Evolutionary conservation across 2,888 invertebrate genomes (phyloP).

Genomic region (Lobophora halterata): DNA sequence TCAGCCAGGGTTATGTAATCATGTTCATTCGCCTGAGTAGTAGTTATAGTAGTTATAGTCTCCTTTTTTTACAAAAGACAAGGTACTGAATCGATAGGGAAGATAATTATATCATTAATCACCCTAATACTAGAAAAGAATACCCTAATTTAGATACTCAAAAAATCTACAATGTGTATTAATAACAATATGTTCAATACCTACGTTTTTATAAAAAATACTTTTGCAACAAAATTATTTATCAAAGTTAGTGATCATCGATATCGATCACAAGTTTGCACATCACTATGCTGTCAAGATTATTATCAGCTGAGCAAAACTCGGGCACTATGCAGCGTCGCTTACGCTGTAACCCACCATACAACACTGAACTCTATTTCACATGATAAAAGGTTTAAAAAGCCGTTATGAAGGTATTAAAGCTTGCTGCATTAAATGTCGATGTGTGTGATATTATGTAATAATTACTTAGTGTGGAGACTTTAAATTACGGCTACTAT

Average conservation of each 20-base stretch:
- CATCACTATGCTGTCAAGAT: slow-evolving; percentile 18
- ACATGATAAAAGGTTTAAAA: slow-evolving; percentile 9
- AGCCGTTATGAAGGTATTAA: neutral
- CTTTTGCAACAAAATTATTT: no score
- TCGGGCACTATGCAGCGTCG: slow-evolving; percentile 10
- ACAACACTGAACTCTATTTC: slow-evolving; percentile 11
- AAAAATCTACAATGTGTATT: no score
- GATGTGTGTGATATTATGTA: slow-evolving; percentile 19
- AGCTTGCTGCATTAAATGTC: neutral
- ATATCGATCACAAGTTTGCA: slow-evolving; percentile 9
- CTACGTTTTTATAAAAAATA: neutral
- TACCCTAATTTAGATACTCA: no score
- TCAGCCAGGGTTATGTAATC: no score
- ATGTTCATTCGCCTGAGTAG: no score
- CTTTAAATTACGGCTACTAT: slow-evolving; percentile 5
- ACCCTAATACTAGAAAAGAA: no score
- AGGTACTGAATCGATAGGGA: no score
- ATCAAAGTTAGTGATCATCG: slow-evolving; percentile 6
- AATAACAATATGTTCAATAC: no score
- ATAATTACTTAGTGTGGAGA: slow-evolving; percentile 17
- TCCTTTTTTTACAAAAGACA: no score
- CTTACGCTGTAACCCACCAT: no score
- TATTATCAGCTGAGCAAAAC: slow-evolving; percentile 20
- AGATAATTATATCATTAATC: no score
- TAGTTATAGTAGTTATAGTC: no score